A percentile compares a stretch with the other conserved stretches of the same genome.
Conservation (phyloP, 2,113 vertebrate species). For the Irena cyanogastra region DNA sequence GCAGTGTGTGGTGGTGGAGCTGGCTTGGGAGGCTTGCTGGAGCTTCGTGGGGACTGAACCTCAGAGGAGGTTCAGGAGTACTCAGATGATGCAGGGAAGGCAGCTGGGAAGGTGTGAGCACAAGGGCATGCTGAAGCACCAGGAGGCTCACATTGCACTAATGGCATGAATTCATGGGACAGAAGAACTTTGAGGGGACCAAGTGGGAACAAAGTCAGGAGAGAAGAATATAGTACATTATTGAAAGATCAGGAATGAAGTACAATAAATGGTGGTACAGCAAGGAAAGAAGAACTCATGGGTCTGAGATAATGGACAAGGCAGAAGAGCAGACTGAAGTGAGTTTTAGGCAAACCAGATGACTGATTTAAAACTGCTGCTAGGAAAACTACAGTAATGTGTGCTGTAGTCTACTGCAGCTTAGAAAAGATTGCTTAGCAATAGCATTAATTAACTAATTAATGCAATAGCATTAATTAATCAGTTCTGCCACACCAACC, state of each 20-base stretch:
- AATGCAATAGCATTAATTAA: no score
- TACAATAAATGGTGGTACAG: not conserved
- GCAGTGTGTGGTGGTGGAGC: not conserved
- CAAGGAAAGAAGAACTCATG: not conserved
- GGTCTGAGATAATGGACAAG: not conserved
- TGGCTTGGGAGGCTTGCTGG: not conserved
- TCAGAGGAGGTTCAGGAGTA: not conserved
- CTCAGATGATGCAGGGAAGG: not conserved
- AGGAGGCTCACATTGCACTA: rapidly evolving
- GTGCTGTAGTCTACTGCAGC: not conserved
- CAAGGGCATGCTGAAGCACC: not conserved
- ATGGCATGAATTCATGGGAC: not conserved
- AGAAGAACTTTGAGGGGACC: not conserved
- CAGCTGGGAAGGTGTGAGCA: not conserved
- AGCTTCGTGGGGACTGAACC: not conserved
- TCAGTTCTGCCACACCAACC: not conserved
- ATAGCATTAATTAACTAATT: not conserved
- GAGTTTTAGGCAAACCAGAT: not conserved
- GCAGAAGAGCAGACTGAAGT: not conserved
- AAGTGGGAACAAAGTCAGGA: not conserved
- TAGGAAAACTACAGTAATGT: not conserved
- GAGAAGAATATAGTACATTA: not conserved
- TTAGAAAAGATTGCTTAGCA: not conserved
- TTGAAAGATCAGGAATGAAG: not conserved
- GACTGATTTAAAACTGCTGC: not conserved